Percentiles rank a stretch among this genome's conserved stretches.
These are phyloP conservation scores for Mungos mungo DNA, from an alignment of 2,113 vertebrate genomes.

Conservation along the genomic window DNA sequence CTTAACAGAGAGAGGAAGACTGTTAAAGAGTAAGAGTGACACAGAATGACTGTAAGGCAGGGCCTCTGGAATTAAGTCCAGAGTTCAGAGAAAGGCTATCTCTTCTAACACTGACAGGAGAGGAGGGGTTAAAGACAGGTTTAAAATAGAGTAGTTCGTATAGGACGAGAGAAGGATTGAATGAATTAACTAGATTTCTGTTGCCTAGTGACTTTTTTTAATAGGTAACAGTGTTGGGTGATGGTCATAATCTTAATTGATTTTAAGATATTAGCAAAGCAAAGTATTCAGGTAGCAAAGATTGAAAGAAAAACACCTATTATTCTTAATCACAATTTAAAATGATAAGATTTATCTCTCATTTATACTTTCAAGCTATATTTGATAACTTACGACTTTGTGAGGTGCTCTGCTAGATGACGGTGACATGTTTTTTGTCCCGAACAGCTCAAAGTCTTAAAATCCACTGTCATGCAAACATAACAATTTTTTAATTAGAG, in stretches of 20 bases:
- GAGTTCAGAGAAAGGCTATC: not conserved
- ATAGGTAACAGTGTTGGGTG: not conserved
- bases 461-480: not conserved
- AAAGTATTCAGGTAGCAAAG: conserved; percentile 14
- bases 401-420: not conserved
- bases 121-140: not conserved
- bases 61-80: not conserved
- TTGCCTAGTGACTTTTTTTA: not conserved
- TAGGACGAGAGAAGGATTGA: not conserved
- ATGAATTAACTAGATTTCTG: conserved; percentile 19
- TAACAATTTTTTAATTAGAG: conserved; percentile 40
- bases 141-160: conserved; percentile 7
- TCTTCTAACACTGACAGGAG: not conserved
- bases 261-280: conserved; percentile 4
- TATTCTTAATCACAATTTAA: conserved; percentile 11
- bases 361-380: not conserved
- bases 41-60: not conserved
- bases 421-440: not conserved
- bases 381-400: conserved; percentile 17
- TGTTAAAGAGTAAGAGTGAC: not conserved
- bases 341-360: not conserved
- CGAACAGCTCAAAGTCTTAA: not conserved
- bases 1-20: not conserved
- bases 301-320: not conserved
- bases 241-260: not conserved